These are phyloP conservation scores for Tuberolachnus salignus DNA, from an alignment of 2,888 invertebrate genomes.

Conservation along the genomic window DNA sequence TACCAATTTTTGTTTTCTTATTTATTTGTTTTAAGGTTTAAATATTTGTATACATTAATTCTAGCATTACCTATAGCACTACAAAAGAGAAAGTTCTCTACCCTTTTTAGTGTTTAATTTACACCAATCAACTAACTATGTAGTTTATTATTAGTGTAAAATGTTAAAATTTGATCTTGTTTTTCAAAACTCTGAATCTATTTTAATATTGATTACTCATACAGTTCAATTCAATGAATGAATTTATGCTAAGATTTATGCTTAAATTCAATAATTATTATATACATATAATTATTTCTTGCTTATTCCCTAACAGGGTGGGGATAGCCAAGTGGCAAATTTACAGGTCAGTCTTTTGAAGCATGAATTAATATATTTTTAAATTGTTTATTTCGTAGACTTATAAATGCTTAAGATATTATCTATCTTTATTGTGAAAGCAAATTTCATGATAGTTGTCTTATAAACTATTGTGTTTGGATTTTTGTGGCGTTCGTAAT, in stretches of 20 bases:
- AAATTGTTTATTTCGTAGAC: slow-evolving; percentile 25
- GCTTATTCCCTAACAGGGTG: slow-evolving; percentile 51
- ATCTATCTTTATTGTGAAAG: slow-evolving; percentile 16
- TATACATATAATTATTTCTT: slow-evolving; percentile 23
- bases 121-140: neutral
- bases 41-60: neutral
- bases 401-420: slow-evolving; percentile 34
- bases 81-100: neutral
- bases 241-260: neutral
- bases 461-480: neutral
- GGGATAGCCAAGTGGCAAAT: slow-evolving; percentile 53
- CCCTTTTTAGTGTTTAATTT: neutral
- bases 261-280: slow-evolving; percentile 5
- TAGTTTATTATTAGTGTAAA: neutral
- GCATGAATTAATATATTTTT: slow-evolving; percentile 44
- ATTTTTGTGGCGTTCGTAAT: slow-evolving; percentile 7
- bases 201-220: too few relatives aligned
- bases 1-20: slow-evolving; percentile 23
- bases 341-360: slow-evolving; percentile 50
- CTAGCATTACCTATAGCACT: neutral
- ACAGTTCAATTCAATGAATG: neutral
- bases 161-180: too few relatives aligned
- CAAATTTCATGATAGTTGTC: neutral
- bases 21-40: slow-evolving; percentile 19
- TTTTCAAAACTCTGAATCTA: too few relatives aligned